A percentile compares a stretch with the other conserved stretches of the same genome.
phyloP scores from a whole-genome alignment of 2,888 invertebrate genomes.

The Nomada fabriciana region DNA sequence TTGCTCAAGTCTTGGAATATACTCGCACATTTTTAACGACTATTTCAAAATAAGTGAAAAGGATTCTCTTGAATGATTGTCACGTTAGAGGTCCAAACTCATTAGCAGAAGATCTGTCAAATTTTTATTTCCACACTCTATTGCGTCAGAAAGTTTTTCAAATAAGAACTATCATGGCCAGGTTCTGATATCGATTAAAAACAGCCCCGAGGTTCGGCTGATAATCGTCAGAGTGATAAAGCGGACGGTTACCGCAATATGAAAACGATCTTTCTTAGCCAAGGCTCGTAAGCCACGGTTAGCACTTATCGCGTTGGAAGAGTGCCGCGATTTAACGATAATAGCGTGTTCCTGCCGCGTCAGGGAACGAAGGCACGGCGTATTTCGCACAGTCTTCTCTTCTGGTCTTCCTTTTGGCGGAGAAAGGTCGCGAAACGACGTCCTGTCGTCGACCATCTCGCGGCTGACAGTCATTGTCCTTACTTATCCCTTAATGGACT shows the following conservation, averaged over 20 bases:
- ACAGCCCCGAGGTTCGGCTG: background rate
- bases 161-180: no score
- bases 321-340: slow-evolving; percentile 73
- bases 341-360: slow-evolving; percentile 67
- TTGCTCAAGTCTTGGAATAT: background rate
- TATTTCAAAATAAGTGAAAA: no score
- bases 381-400: slow-evolving; percentile 21
- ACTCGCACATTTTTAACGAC: no score
- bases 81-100: no score
- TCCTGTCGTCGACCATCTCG: slow-evolving; percentile 34
- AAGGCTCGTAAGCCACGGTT: slow-evolving; percentile 55
- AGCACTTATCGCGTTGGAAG: slow-evolving; percentile 70
- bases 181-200: slow-evolving; percentile 45
- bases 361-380: slow-evolving; percentile 32
- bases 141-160: no score
- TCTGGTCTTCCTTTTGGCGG: slow-evolving; percentile 3
- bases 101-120: no score
- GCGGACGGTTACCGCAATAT: background rate
- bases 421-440: slow-evolving; percentile 23
- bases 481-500: slow-evolving; percentile 69
- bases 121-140: no score
- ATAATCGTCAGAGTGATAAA: slow-evolving; percentile 55
- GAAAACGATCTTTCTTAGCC: slow-evolving; percentile 54
- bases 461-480: slow-evolving; percentile 61
- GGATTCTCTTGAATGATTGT: no score